phyloP scores from a whole-genome alignment of 2,888 invertebrate genomes.

The Isotomurus palustris region DNA sequence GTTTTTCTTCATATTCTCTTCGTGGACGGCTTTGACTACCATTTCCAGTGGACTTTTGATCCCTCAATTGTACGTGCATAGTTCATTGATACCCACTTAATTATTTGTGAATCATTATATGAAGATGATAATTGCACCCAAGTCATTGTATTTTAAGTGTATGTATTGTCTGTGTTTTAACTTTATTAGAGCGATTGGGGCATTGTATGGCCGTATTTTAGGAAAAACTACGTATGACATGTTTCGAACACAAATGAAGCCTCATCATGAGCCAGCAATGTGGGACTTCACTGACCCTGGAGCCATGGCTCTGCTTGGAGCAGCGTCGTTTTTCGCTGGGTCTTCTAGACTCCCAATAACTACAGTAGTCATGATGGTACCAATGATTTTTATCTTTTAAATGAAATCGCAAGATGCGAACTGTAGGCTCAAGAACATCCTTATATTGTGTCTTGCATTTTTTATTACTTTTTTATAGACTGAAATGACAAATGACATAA shows the following conservation, averaged over 20 bases:
- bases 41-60: conserved; percentile 17
- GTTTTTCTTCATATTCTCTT: conserved; percentile 14
- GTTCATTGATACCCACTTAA: not conserved
- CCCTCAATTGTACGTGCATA: conserved; percentile 21
- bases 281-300: conserved; percentile 20
- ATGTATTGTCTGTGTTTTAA: too few species aligned
- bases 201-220: conserved; percentile 13
- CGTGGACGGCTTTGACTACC: conserved; percentile 1
- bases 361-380: conserved; percentile 19
- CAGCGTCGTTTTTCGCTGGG: conserved; percentile 20
- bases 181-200: conserved; percentile 17
- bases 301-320: conserved; percentile 12
- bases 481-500: conserved; percentile 21
- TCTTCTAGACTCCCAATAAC: conserved; percentile 22
- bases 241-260: not conserved
- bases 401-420: not conserved
- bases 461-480: conserved; percentile 6
- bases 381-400: not conserved
- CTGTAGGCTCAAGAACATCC: not conserved
- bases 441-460: not conserved
- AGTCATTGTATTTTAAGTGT: not conserved
- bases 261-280: not conserved
- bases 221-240: conserved; percentile 12
- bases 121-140: not conserved
- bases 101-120: not conserved